Percentiles rank a stretch among this genome's conserved stretches.
Evolutionary conservation across 2,888 invertebrate species (phyloP).

Genomic region (Myopa testacea): DNA sequence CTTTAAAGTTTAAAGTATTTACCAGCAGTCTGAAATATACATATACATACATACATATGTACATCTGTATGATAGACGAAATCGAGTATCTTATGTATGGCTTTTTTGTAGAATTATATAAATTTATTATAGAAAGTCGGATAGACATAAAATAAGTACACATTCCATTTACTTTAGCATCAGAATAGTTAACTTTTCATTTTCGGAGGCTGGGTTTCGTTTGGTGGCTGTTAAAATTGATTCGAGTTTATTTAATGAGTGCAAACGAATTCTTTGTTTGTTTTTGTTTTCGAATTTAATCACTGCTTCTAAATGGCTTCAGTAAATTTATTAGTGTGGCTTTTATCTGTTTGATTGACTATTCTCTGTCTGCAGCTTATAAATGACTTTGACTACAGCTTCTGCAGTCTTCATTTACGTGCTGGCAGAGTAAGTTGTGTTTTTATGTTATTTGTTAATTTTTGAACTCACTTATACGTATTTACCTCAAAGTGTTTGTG

Average conservation of each 20-base stretch:
- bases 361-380: neutral
- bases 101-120: no score
- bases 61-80: no score
- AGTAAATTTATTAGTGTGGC: neutral
- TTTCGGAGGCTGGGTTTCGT: no score
- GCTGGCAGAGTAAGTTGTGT: conserved; percentile 27
- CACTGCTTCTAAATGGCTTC: neutral
- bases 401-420: conserved; percentile 31
- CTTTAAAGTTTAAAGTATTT: no score
- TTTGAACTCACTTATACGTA: neutral
- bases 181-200: no score
- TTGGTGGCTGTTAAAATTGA: no score
- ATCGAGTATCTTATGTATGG: no score
- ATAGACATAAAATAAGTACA: no score
- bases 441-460: neutral
- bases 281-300: conserved; percentile 1
- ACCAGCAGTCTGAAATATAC: no score
- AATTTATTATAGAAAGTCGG: no score
- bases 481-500: neutral
- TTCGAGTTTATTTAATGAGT: neutral
- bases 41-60: no score
- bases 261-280: neutral
- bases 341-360: neutral
- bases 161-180: no score
- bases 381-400: conserved; percentile 21